Evolutionary conservation across 92 coral and sea anemone genomes (phyloP), one percentile per base, ranked within the genome.

Genomic region (Porites divaricata): DNA sequence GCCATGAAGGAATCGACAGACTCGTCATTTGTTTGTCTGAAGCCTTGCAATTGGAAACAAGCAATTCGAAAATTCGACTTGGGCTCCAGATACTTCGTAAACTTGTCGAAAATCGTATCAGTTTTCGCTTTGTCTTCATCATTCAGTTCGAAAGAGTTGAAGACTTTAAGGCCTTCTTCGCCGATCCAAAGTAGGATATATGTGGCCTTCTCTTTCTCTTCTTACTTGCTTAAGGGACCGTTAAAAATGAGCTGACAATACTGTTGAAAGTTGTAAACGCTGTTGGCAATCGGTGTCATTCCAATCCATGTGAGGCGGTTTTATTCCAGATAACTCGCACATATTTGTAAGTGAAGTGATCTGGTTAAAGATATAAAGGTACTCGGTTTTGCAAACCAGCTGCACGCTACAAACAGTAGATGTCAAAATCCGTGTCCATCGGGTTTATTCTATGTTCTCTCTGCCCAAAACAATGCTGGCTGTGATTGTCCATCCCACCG

Each of bases 251-350:
- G 21, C 72, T 67, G 72, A 51, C 54, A 66, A 66, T 66, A 66
- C 14, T 66, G 52, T 66, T 66, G 45, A 66, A 17, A 26, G 13
- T 66, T 66, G 6, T 66, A 19, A 66, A 66, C 9, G 71, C 71
- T 5, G 71, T 8, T 21, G 71, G 71, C 26, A 66, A 19, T 26
- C 24, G 14, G 71, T 7, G 25, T 66, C 71, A 66, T 26, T 66
- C 71, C 71, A 66, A 4, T 66, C 71, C 71, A 66, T 26, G 23
- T 66, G 71, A 19, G 71, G 71, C 71, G 26, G 71, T 20, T 66
- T 21, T 13, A 66, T 66, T 66, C 71, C 71, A 9, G 71, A 66
- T 7, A 66, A 19, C 71, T 66, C 71, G 26, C 71, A 26, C 71
- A 66, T 66, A 9, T 26, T 66, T 66, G 71, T 10, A 66, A n/a